Evolutionary conservation across 2,797 vertebrate species (phyloP).

Genomic region (Melanotaenia nigrans): DNA sequence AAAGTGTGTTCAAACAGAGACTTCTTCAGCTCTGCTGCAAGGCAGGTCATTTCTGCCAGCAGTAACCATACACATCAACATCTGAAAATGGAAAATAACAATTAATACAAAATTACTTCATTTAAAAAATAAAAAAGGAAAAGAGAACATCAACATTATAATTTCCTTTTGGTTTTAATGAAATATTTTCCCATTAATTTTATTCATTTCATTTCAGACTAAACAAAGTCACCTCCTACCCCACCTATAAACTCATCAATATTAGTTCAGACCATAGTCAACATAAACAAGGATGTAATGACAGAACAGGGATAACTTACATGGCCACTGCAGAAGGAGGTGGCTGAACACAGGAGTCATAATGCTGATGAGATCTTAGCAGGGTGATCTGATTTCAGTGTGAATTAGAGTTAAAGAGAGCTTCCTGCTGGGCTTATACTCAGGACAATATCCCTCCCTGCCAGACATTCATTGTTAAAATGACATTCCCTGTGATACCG

Average conservation of each 20-base stretch:
- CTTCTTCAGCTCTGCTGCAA: neutral
- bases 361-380: conserved; percentile 86
- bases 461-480: conserved; percentile 85
- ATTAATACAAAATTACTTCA: neutral
- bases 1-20: neutral
- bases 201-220: neutral
- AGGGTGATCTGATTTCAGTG: conserved; percentile 81
- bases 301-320: conserved; percentile 54
- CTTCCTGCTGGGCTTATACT: conserved; percentile 80
- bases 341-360: conserved; percentile 76
- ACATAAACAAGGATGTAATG: conserved; percentile 64
- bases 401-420: conserved; percentile 87
- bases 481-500: conserved; percentile 80
- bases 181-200: neutral
- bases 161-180: neutral
- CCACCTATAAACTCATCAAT: conserved; percentile 38
- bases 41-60: neutral
- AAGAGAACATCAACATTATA: neutral
- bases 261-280: conserved; percentile 45
- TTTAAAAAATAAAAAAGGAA: too few relatives aligned
- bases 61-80: neutral
- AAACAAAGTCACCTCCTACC: conserved; percentile 4
- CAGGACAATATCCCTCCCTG: conserved; percentile 87
- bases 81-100: neutral
- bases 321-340: conserved; percentile 70